Percentiles rank a stretch among this genome's conserved stretches.
Evolutionary conservation across 1,140 invertebrate species (phyloP).

Genomic region (Arion vulgaris): DNA sequence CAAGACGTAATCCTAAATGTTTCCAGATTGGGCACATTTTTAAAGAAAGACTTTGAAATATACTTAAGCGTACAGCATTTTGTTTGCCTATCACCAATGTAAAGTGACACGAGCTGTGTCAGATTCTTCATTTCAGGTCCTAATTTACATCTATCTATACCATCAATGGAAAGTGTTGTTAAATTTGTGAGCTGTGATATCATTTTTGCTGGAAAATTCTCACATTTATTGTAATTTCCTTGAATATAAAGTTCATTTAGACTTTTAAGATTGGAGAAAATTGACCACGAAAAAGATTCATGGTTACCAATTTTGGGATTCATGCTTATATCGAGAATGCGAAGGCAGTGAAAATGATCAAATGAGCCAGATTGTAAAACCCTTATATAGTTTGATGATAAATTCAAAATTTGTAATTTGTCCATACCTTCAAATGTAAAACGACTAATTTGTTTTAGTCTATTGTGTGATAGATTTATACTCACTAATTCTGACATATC

Average conservation of each 20-base stretch:
- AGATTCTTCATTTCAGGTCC: not conserved
- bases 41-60: not conserved
- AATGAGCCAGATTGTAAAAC: not conserved
- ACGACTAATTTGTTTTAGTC: not conserved
- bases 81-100: not conserved
- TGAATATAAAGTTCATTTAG: not conserved
- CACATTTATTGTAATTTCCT: not conserved
- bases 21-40: not conserved
- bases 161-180: not conserved
- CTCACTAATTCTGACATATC: not conserved
- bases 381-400: not conserved
- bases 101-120: not conserved
- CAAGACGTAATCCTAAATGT: not conserved
- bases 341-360: not conserved
- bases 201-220: not conserved
- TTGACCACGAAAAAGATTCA: not conserved
- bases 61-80: not conserved
- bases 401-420: not conserved
- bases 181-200: not conserved
- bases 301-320: not conserved
- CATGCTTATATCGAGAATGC: not conserved
- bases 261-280: not conserved
- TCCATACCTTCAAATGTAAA: not conserved
- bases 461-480: not conserved
- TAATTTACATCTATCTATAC: not conserved